phyloP scores from a whole-genome alignment of 2,797 vertebrate species.

The Sebastes aleutianus region DNA sequence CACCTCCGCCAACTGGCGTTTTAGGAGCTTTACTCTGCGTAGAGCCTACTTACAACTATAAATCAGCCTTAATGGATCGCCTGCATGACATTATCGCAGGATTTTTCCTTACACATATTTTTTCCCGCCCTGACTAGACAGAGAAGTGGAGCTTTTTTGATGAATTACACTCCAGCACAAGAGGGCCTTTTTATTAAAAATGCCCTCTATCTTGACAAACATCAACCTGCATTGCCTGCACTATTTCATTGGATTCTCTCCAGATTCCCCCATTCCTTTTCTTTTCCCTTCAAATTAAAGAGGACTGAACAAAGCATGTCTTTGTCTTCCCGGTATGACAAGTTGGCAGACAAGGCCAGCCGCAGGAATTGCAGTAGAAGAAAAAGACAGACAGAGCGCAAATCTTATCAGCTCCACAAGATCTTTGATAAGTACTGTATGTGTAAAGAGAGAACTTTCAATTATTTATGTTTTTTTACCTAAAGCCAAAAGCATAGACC shows the following conservation, averaged over 20 bases:
- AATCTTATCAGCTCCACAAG: constrained; percentile 36
- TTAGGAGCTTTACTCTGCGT: background rate
- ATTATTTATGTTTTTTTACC: constrained; percentile 16
- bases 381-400: constrained; percentile 49
- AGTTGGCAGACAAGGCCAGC: constrained; percentile 62
- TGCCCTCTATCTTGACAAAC: constrained; percentile 66
- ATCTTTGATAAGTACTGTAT: constrained; percentile 33
- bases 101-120: constrained; percentile 36
- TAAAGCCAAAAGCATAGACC: constrained; percentile 17
- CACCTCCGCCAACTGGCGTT: background rate
- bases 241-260: constrained; percentile 50
- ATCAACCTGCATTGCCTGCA: constrained; percentile 63
- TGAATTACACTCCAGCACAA: constrained; percentile 47
- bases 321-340: constrained; percentile 64
- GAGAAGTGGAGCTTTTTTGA: constrained; percentile 19
- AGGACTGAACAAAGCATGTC: constrained; percentile 63
- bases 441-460: constrained; percentile 14
- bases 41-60: background rate
- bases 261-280: constrained; percentile 50
- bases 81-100: constrained; percentile 34
- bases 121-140: constrained; percentile 25
- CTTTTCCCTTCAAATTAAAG: constrained; percentile 60
- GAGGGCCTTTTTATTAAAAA: constrained; percentile 53
- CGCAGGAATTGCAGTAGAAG: constrained; percentile 41
- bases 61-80: constrained; percentile 25